These are phyloP conservation scores for Incurvaria masculella DNA, from an alignment of 2,888 invertebrate species.

Conservation along the genomic window DNA sequence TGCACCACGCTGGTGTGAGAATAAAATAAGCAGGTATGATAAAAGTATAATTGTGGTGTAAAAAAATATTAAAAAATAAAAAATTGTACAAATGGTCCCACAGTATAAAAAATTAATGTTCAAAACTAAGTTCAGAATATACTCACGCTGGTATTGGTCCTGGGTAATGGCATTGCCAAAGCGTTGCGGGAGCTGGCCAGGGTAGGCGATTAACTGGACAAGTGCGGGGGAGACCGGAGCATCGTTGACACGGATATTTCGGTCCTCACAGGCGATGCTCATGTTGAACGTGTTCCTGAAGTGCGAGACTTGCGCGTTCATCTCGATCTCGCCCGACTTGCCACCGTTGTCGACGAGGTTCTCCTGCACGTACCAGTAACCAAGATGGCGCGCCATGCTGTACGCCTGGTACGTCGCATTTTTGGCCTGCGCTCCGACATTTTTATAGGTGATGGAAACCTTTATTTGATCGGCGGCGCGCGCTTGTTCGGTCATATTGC, in stretches of 20 bases:
- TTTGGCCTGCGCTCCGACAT: conserved; percentile 38
- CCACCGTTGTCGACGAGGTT: conserved; percentile 35
- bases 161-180: conserved; percentile 29
- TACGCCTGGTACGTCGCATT: conserved; percentile 45
- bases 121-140: too few species aligned
- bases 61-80: too few species aligned
- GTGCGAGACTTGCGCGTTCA: conserved; percentile 40
- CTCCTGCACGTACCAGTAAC: conserved; percentile 46
- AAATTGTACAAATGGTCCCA: too few species aligned
- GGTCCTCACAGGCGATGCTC: conserved; percentile 39
- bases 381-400: conserved; percentile 36
- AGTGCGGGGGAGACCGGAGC: conserved; percentile 31
- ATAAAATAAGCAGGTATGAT: too few species aligned
- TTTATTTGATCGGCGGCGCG: conserved; percentile 52
- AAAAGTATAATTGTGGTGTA: too few species aligned
- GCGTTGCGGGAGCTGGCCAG: conserved; percentile 34
- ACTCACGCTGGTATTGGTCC: conserved; percentile 57
- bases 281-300: conserved; percentile 44
- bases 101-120: too few species aligned
- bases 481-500: conserved; percentile 51
- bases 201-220: conserved; percentile 38
- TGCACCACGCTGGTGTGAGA: conserved; percentile 52
- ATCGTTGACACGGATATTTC: conserved; percentile 40
- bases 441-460: conserved; percentile 48
- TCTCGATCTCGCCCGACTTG: conserved; percentile 44